A percentile compares a stretch with the other conserved stretches of the same genome.
Evolutionary conservation across 2,113 vertebrate species (phyloP).

Genomic region (Nannospalax galili): DNA sequence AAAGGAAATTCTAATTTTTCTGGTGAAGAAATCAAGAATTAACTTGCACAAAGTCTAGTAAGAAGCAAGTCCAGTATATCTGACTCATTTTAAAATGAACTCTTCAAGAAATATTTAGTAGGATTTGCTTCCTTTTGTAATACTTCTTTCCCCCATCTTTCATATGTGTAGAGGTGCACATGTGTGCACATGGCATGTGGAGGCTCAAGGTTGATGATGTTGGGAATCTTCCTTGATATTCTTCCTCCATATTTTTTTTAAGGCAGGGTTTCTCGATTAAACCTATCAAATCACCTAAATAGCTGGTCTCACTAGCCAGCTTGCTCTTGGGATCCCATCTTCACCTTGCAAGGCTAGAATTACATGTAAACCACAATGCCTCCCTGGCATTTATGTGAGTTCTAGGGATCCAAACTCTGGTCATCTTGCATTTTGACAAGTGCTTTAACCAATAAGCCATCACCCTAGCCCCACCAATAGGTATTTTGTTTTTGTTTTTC

Average conservation of each 20-base stretch:
- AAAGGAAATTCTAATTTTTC: not conserved
- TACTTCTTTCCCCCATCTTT: not conserved
- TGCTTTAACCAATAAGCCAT: not conserved
- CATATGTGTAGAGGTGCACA: not conserved
- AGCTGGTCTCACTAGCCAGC: not conserved
- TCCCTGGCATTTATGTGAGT: not conserved
- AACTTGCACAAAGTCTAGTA: not conserved
- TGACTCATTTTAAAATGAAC: not conserved
- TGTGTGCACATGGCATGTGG: not conserved
- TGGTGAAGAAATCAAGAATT: constrained; percentile 27
- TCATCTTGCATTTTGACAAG: not conserved
- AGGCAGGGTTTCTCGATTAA: not conserved
- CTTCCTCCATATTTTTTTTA: not conserved
- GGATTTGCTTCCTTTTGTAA: not conserved
- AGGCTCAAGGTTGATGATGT: not conserved
- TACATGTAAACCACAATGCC: not conserved
- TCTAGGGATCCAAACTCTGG: not conserved
- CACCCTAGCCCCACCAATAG: not conserved
- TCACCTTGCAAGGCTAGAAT: no score
- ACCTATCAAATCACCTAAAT: not conserved
- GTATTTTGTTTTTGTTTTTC: no score
- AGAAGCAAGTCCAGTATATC: not conserved
- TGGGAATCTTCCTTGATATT: not conserved
- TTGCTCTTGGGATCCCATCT: not conserved
- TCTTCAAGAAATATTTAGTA: not conserved